phyloP scores from a whole-genome alignment of 2,797 vertebrate genomes.

The Cheirogaleus major region DNA sequence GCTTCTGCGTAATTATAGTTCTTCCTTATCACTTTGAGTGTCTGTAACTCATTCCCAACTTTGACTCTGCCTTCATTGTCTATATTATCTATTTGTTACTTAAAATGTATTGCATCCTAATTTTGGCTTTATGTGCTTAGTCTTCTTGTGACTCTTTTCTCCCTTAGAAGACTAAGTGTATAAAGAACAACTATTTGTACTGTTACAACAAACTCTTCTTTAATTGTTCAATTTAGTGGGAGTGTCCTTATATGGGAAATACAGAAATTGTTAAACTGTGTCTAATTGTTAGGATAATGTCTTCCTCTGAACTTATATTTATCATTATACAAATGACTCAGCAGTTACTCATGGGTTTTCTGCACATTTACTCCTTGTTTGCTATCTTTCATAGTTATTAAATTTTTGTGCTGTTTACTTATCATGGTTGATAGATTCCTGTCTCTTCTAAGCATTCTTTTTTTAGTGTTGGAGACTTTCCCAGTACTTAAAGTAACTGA shows the following conservation, averaged over 20 bases:
- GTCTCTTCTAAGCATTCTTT: neutral
- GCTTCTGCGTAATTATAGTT: neutral
- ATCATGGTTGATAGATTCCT: neutral
- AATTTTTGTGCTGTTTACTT: neutral
- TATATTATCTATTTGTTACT: neutral
- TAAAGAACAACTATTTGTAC: neutral
- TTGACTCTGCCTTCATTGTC: neutral
- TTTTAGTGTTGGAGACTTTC: neutral
- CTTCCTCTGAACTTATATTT: neutral
- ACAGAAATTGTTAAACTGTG: neutral
- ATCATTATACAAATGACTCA: neutral
- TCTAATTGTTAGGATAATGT: neutral
- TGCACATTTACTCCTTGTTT: neutral
- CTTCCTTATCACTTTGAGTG: neutral
- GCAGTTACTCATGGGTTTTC: neutral
- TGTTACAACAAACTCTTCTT: neutral
- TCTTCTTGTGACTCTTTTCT: neutral
- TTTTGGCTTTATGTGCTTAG: neutral
- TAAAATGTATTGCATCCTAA: neutral
- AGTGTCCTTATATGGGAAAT: neutral
- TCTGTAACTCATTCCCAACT: neutral
- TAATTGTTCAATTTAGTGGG: neutral
- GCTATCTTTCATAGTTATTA: constrained; percentile 9
- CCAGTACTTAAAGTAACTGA: neutral
- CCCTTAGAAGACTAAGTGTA: neutral